These are phyloP conservation scores for Cercopithecus hamlyni DNA, from an alignment of 2,797 vertebrate species.

Conservation along the genomic window DNA sequence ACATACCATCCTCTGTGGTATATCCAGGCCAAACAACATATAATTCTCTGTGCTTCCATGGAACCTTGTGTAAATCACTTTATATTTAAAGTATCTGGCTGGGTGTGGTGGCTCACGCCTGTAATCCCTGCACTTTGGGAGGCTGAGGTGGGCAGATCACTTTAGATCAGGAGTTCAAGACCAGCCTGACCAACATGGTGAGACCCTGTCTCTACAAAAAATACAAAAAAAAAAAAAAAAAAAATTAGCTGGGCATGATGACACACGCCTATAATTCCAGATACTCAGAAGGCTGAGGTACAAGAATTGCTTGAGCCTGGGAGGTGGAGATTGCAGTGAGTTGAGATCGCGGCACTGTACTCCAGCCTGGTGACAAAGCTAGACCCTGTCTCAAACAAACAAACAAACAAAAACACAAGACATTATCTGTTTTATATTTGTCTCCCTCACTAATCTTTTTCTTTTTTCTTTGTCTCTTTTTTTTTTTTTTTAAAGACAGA, in stretches of 20 bases:
- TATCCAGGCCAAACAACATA: not conserved
- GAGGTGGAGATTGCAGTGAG: not conserved
- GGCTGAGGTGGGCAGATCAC: not conserved
- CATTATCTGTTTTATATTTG: not conserved
- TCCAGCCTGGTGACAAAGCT: not conserved
- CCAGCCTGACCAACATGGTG: not conserved
- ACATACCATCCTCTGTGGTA: not conserved
- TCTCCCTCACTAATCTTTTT: not conserved
- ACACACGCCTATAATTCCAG: not conserved
- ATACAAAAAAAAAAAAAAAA: not conserved
- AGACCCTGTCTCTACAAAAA: not conserved
- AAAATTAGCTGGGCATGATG: accelerated
- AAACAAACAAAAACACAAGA: not conserved
- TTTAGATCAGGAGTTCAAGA: not conserved
- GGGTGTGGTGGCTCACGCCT: not conserved
- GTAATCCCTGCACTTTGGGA: not conserved
- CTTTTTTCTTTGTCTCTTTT: too few species aligned
- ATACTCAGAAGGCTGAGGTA: not conserved
- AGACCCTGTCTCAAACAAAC: not conserved
- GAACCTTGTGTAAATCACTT: not conserved
- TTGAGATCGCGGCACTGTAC: accelerated
- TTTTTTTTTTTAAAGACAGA: not conserved
- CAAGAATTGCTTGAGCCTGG: not conserved
- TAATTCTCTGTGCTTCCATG: not conserved
- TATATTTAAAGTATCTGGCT: not conserved